Percentiles rank a stretch among this genome's conserved stretches.
Conservation (phyloP, 2,888 invertebrate genomes). For the Drosophila sordidula region DNA sequence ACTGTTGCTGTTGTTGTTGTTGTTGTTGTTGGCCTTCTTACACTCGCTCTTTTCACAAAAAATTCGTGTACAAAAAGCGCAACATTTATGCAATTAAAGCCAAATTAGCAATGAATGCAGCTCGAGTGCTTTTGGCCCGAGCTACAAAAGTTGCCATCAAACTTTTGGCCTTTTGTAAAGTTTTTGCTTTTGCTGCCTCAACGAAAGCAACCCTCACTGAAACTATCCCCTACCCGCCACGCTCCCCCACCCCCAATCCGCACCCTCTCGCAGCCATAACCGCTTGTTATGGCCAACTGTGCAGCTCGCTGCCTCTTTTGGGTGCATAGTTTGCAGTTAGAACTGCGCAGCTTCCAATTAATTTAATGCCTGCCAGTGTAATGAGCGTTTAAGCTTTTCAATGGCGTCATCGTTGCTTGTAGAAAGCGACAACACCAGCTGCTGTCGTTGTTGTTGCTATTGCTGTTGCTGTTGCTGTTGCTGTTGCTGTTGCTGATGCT, state of each 20-base stretch:
- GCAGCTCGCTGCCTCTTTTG: conserved; percentile 40
- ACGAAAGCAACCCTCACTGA: conserved; percentile 19
- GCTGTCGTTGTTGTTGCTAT: conserved; percentile 14
- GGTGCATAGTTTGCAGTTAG: conserved; percentile 61
- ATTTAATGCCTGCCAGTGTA: conserved; percentile 81
- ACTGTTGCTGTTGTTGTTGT: conserved; percentile 13
- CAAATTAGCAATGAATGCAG: conserved; percentile 81
- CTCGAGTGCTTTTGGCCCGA: conserved; percentile 74
- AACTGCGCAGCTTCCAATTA: conserved; percentile 76
- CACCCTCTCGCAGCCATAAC: conserved; percentile 6
- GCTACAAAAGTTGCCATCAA: conserved; percentile 79
- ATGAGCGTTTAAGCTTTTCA: conserved; percentile 79
- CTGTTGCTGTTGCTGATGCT: conserved; percentile 3
- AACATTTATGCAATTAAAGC: conserved; percentile 82
- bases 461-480: conserved; percentile 7
- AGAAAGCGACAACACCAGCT: conserved; percentile 52
- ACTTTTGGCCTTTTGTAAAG: conserved; percentile 80
- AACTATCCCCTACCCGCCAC: conserved; percentile 12
- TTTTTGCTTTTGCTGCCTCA: conserved; percentile 61
- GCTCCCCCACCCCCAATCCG: not conserved
- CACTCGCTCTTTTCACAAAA: conserved; percentile 45
- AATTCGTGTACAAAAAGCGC: conserved; percentile 77
- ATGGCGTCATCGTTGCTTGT: conserved; percentile 57
- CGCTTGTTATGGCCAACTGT: conserved; percentile 45
- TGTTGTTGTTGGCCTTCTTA: conserved; percentile 9